Evolutionary conservation across 2,888 invertebrate species (phyloP).

Genomic region (Lagria hirta): DNA sequence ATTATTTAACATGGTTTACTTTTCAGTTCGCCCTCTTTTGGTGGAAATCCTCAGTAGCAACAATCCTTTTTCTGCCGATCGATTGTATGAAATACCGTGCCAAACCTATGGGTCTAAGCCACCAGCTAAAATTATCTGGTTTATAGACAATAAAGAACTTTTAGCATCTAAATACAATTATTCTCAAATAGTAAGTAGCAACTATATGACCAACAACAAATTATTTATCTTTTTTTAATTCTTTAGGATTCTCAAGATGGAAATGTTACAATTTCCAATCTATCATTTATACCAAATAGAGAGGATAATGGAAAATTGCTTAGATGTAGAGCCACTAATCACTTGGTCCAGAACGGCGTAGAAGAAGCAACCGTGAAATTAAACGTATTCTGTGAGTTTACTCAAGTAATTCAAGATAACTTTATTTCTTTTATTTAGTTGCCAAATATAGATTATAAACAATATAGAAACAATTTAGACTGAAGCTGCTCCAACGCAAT

Average conservation of each 20-base stretch:
- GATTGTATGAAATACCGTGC: constrained; percentile 80
- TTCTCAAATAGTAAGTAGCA: constrained; percentile 56
- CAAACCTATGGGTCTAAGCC: constrained; percentile 82
- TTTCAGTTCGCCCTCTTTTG: constrained; percentile 73
- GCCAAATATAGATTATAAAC: too few species aligned
- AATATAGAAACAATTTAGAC: too few species aligned
- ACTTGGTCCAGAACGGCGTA: constrained; percentile 68
- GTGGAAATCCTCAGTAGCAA: constrained; percentile 79
- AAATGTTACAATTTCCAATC: constrained; percentile 76
- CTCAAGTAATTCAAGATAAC: too few species aligned
- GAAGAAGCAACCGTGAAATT: constrained; percentile 79
- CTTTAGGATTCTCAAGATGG: constrained; percentile 76
- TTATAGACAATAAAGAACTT: constrained; percentile 73
- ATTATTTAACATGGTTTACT: constrained; percentile 1
- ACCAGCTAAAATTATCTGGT: constrained; percentile 84
- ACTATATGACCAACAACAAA: not conserved
- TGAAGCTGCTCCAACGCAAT: too few species aligned
- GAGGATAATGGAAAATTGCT: constrained; percentile 77
- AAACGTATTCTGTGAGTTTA: constrained; percentile 85
- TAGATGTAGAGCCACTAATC: constrained; percentile 80
- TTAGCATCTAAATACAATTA: constrained; percentile 52
- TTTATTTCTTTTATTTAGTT: too few species aligned
- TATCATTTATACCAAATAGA: constrained; percentile 74
- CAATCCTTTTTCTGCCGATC: constrained; percentile 80
- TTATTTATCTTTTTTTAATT: constrained; percentile 18